These are phyloP conservation scores for Caenorhabditis macrosperma DNA, from an alignment of 2,888 invertebrate genomes.

Conservation along the genomic window DNA sequence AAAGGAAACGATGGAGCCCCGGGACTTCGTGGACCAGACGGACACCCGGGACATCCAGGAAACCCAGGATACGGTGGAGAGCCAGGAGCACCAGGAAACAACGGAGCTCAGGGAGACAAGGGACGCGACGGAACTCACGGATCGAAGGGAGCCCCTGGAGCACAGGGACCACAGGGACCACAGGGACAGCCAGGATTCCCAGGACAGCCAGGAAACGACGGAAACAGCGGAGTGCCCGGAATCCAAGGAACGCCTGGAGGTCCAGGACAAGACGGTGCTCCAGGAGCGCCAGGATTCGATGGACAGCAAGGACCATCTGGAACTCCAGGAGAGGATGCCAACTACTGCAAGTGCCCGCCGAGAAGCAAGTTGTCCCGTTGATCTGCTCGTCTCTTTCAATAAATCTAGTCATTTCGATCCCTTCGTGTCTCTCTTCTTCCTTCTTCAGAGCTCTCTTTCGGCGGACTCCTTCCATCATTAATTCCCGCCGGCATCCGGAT, in stretches of 20 bases:
- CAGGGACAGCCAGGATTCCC: slow-evolving; percentile 67
- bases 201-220: slow-evolving; percentile 68
- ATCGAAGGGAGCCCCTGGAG: slow-evolving; percentile 65
- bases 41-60: slow-evolving; percentile 68
- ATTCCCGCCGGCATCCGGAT: slow-evolving; percentile 10
- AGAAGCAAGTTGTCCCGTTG: slow-evolving; percentile 53
- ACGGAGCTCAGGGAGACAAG: slow-evolving; percentile 67
- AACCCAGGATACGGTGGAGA: slow-evolving; percentile 66
- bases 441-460: background rate
- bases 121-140: slow-evolving; percentile 64
- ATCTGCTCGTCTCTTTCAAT: background rate
- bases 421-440: background rate
- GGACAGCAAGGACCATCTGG: slow-evolving; percentile 65
- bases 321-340: slow-evolving; percentile 70
- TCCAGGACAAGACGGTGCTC: slow-evolving; percentile 60
- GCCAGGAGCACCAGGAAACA: slow-evolving; percentile 66
- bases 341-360: slow-evolving; percentile 68
- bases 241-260: slow-evolving; percentile 60
- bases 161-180: slow-evolving; percentile 66
- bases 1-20: slow-evolving; percentile 57
- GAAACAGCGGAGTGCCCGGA: slow-evolving; percentile 61
- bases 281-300: slow-evolving; percentile 62
- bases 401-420: background rate
- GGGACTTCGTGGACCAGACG: slow-evolving; percentile 68
- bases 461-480: background rate